Conservation (phyloP, 2,113 vertebrate genomes). For the Mesembrinibis cayennensis region DNA sequence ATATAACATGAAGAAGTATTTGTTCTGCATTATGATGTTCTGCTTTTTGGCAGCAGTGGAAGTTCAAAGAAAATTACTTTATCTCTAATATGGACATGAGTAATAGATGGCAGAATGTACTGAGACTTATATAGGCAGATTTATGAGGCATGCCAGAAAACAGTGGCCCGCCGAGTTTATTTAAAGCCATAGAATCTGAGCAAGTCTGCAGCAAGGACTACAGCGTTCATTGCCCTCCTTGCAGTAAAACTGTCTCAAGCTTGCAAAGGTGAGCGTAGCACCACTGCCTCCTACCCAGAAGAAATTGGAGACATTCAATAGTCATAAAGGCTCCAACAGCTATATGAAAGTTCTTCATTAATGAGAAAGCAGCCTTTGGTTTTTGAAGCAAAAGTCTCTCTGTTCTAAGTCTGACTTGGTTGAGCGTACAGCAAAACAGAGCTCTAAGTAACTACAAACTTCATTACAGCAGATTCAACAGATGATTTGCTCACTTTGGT, state of each 20-base stretch:
- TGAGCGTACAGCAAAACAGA: background rate
- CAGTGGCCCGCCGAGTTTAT: conserved; percentile 13
- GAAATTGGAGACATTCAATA: background rate
- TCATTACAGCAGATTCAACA: background rate
- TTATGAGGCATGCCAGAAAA: conserved; percentile 63
- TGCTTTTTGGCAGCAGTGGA: conserved; percentile 40
- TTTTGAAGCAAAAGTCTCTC: background rate
- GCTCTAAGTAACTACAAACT: background rate
- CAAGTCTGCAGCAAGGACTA: conserved; percentile 29
- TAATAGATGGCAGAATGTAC: conserved; percentile 64
- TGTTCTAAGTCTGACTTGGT: background rate
- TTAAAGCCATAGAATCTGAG: conserved; percentile 40
- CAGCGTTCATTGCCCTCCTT: background rate
- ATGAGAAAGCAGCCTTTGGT: background rate
- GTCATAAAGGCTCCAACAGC: background rate
- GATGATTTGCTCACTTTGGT: background rate
- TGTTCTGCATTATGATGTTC: conserved; percentile 28
- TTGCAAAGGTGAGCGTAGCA: background rate
- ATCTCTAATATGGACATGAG: conserved; percentile 62
- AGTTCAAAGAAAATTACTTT: conserved; percentile 61
- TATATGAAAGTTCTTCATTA: background rate
- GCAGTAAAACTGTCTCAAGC: conserved; percentile 5
- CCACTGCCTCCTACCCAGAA: background rate
- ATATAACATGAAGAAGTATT: conserved; percentile 12
- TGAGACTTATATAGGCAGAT: conserved; percentile 64